These are phyloP conservation scores for Marisa cornuarietis DNA, from an alignment of 1,140 invertebrate genomes.

Conservation along the genomic window DNA sequence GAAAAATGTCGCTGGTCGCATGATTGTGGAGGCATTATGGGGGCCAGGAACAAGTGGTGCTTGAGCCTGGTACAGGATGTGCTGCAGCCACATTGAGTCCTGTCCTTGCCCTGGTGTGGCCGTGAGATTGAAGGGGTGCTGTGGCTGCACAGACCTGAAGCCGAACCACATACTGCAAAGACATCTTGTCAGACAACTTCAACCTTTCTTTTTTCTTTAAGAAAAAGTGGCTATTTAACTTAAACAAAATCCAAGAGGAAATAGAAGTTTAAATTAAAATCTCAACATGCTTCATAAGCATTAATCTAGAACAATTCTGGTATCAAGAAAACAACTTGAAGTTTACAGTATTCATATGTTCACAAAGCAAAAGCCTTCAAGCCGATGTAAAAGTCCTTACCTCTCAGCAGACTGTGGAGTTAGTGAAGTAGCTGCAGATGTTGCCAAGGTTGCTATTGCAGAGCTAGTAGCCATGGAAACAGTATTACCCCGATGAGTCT, in stretches of 20 bases:
- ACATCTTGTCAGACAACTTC: not conserved
- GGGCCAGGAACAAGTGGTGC: constrained; percentile 4
- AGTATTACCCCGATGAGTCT: constrained; percentile 17
- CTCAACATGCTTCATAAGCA: too few species aligned
- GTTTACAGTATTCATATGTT: not conserved
- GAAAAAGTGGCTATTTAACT: too few species aligned
- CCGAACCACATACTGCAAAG: not conserved
- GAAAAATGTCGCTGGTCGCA: constrained; percentile 18
- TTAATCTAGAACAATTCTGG: not conserved
- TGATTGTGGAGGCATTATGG: not conserved
- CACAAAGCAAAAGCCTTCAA: too few species aligned
- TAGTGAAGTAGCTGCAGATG: constrained; percentile 11
- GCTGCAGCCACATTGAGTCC: constrained; percentile 15
- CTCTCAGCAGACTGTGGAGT: constrained; percentile 11
- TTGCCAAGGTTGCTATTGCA: not conserved
- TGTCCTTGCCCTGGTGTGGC: constrained; percentile 13
- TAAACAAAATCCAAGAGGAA: not conserved
- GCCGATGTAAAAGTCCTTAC: not conserved
- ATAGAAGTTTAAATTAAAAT: too few species aligned
- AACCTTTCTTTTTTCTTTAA: not conserved
- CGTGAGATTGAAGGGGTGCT: constrained; percentile 14
- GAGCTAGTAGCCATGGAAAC: constrained; percentile 5
- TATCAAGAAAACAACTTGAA: not conserved
- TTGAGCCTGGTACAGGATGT: constrained; percentile 19
- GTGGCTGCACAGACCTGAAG: not conserved